Evolutionary conservation across 2,797 vertebrate genomes (phyloP).

Genomic region (Lophura swinhoii): DNA sequence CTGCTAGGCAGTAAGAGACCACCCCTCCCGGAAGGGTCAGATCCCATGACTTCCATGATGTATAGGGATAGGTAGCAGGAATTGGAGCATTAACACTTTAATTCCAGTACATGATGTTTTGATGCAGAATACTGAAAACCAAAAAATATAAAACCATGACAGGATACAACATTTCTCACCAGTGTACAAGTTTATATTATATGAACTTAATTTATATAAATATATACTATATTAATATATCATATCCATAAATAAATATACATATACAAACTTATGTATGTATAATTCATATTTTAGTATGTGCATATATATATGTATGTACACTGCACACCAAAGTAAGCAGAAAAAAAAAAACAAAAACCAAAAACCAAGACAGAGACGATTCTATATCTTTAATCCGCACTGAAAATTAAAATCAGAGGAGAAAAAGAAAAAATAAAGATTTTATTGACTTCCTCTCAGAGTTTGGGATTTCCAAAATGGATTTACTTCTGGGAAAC

Average conservation of each 20-base stretch:
- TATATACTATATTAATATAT: too few species aligned
- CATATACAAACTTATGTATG: not conserved
- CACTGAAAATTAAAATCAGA: not conserved
- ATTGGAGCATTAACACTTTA: too few species aligned
- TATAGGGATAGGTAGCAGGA: too few species aligned
- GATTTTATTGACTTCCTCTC: not conserved
- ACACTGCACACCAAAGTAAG: not conserved
- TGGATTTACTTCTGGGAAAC: not conserved
- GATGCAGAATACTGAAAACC: too few species aligned
- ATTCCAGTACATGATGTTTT: too few species aligned
- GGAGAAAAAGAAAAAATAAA: not conserved
- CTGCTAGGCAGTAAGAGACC: too few species aligned
- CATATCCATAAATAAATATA: too few species aligned
- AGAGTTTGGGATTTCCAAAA: not conserved
- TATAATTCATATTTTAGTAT: not conserved
- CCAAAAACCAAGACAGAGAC: accelerated
- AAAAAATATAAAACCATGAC: too few species aligned
- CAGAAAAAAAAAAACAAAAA: too few species aligned
- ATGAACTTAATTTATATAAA: not conserved
- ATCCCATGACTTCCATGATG: too few species aligned
- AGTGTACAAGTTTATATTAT: not conserved
- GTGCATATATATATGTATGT: too few species aligned
- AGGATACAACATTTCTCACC: not conserved
- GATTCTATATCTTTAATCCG: not conserved
- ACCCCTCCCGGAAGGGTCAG: too few species aligned